phyloP scores from a whole-genome alignment of 2,113 vertebrate genomes.

The Gymnobelideus leadbeateri region DNA sequence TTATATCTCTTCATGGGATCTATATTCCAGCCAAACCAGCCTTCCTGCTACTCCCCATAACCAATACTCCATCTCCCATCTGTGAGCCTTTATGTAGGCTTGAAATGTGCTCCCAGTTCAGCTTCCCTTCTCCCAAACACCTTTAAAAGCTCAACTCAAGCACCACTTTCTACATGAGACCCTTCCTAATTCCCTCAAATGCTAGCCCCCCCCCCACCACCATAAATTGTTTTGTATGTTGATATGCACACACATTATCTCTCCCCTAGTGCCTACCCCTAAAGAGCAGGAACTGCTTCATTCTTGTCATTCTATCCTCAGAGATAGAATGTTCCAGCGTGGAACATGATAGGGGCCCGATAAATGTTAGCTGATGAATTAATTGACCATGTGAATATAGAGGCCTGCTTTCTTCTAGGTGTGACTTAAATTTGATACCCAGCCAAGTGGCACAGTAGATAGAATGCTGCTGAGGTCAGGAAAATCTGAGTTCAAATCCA shows the following conservation, averaged over 20 bases:
- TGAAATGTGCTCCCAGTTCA: not conserved
- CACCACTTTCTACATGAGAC: not conserved
- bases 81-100: not conserved
- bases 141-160: not conserved
- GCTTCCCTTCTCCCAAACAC: not conserved
- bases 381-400: conserved; percentile 47
- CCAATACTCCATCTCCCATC: not conserved
- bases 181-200: not conserved
- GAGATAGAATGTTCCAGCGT: not conserved
- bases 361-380: not conserved
- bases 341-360: not conserved
- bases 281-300: not conserved
- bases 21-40: not conserved
- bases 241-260: not conserved
- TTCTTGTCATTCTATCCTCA: not conserved
- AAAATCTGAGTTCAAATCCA: not conserved
- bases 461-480: not conserved
- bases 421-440: conserved; percentile 70
- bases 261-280: not conserved
- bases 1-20: not conserved
- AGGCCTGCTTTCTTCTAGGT: conserved; percentile 70
- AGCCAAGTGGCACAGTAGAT: not conserved
- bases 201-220: not conserved
- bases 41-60: not conserved
- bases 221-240: not conserved